Evolutionary conservation across 2,113 vertebrate species (phyloP).

Genomic region (Nipponia nippon): DNA sequence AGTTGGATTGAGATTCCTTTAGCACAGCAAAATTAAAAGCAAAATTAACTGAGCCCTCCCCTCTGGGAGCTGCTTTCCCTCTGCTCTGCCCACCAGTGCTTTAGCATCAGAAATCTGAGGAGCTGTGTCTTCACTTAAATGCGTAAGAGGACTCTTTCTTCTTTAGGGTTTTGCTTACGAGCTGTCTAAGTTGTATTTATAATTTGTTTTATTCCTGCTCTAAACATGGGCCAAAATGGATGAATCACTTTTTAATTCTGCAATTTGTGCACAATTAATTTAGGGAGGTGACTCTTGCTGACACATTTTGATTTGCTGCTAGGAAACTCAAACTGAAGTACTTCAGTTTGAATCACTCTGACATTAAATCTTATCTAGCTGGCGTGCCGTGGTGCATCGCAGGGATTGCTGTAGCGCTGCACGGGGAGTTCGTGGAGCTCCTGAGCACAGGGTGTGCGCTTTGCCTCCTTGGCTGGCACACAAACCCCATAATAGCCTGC

Average conservation of each 20-base stretch:
- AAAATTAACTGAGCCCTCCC: neutral
- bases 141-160: neutral
- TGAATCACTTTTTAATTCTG: neutral
- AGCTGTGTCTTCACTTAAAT: neutral
- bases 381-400: accelerated
- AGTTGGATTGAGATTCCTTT: neutral
- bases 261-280: neutral
- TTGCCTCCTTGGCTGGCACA: neutral
- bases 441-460: accelerated
- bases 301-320: neutral
- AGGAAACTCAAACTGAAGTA: neutral
- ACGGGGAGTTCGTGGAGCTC: accelerated
- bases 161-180: neutral
- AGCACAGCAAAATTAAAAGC: neutral
- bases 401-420: neutral
- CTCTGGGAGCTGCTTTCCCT: neutral
- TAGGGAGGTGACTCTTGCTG: neutral
- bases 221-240: neutral
- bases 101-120: neutral
- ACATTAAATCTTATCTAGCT: neutral
- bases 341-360: neutral
- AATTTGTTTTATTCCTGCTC: neutral
- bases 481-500: neutral
- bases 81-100: neutral
- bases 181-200: neutral